These are phyloP conservation scores for Andrena camellia DNA, from an alignment of 2,888 invertebrate species.

Conservation along the genomic window DNA sequence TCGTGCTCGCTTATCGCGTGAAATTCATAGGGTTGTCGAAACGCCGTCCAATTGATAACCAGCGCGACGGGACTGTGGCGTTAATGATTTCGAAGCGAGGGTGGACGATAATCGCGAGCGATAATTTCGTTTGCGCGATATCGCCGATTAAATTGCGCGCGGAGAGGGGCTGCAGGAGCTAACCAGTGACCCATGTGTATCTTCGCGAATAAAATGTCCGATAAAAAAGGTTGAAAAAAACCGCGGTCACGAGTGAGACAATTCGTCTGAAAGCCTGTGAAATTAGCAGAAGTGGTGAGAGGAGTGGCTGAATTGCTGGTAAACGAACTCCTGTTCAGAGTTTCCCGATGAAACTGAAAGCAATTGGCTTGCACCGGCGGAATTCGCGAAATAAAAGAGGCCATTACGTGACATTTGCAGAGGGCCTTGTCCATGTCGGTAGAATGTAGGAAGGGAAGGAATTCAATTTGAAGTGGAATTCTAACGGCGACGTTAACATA, in stretches of 20 bases:
- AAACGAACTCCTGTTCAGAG: no score
- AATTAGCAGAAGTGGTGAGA: no score
- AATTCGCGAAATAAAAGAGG: neutral
- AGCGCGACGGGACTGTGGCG: neutral
- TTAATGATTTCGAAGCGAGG: slow-evolving; percentile 4
- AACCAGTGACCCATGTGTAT: neutral
- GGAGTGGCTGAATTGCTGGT: no score
- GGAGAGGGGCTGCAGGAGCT: neutral
- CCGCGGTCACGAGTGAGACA: neutral
- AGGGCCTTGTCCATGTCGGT: neutral
- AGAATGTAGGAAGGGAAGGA: no score
- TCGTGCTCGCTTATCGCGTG: neutral
- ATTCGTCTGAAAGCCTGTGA: neutral
- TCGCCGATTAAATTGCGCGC: neutral
- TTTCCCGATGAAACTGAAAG: no score
- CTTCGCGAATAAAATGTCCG: neutral
- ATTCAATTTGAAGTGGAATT: slow-evolving; percentile 10
- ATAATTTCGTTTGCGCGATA: slow-evolving; percentile 9
- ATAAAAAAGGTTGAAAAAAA: neutral
- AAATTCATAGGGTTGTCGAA: neutral
- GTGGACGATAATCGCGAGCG: neutral
- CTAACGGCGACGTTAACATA: neutral
- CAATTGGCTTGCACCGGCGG: no score
- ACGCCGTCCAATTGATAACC: neutral
- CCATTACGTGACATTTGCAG: neutral